These are phyloP conservation scores for Halocynthia roretzi DNA, from an alignment of 23 tunicate genomes.

Conservation along the genomic window DNA sequence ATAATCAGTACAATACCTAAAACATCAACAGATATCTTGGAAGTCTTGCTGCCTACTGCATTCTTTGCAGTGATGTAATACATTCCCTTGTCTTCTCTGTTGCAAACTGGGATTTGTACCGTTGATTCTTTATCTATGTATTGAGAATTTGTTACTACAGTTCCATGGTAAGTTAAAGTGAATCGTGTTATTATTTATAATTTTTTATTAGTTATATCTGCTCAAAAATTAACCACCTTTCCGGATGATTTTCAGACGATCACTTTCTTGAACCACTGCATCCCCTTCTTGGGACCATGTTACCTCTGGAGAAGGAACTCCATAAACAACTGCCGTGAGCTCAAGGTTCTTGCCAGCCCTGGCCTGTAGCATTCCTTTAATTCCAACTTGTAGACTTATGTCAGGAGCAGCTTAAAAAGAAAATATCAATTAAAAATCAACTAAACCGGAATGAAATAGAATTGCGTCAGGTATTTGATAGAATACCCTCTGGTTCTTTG, in stretches of 20 bases:
- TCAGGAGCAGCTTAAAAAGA: constrained; percentile 24
- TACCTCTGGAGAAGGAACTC: constrained; percentile 80
- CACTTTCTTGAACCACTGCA: constrained; percentile 27
- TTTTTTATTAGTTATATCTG: background rate
- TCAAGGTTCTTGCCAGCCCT: constrained; percentile 71
- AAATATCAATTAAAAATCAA: background rate
- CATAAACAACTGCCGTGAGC: constrained; percentile 51
- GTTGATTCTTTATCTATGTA: constrained; percentile 22
- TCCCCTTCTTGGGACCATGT: constrained; percentile 68
- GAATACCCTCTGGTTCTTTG: constrained; percentile 29
- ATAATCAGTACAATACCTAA: constrained; percentile 27
- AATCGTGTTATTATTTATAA: background rate
- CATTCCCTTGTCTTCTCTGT: constrained; percentile 49
- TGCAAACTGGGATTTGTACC: constrained; percentile 12
- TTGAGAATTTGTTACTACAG: too few species aligned
- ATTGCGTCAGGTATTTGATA: too few species aligned
- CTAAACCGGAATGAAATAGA: too few species aligned
- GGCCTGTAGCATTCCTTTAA: constrained; percentile 52
- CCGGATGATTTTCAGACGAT: constrained; percentile 5
- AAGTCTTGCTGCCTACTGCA: constrained; percentile 37
- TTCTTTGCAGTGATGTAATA: constrained; percentile 67
- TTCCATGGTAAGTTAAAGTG: background rate
- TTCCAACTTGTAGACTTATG: constrained; percentile 56
- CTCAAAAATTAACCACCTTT: background rate
- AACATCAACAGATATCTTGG: constrained; percentile 28